Evolutionary conservation across 2,888 invertebrate species (phyloP).

Genomic region (Drosophila stalkeri): DNA sequence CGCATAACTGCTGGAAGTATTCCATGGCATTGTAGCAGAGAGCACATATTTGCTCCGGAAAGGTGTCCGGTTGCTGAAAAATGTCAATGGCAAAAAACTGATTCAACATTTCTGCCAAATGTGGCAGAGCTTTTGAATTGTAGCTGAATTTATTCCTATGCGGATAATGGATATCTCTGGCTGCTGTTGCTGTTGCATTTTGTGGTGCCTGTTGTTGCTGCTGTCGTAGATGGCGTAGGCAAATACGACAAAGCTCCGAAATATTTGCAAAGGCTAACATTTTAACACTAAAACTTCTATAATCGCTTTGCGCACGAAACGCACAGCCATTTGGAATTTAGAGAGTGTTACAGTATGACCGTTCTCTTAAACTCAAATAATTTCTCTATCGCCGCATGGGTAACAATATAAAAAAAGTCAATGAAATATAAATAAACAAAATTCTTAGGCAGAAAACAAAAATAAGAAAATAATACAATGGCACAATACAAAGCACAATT

Average conservation of each 20-base stretch:
- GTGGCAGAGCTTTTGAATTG: constrained; percentile 57
- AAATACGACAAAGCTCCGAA: constrained; percentile 76
- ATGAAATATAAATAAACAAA: background rate
- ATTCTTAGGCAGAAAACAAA: accelerated
- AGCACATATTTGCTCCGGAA: constrained; percentile 73
- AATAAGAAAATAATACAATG: no score
- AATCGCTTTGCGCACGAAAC: constrained; percentile 52
- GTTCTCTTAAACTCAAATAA: background rate
- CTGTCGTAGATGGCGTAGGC: constrained; percentile 70
- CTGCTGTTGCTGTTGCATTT: constrained; percentile 10
- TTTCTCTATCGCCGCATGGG: background rate
- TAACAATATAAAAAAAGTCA: no score
- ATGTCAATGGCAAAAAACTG: constrained; percentile 73
- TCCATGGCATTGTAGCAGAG: constrained; percentile 73
- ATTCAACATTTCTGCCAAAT: constrained; percentile 64
- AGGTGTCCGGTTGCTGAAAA: constrained; percentile 57
- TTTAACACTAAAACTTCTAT: constrained; percentile 23
- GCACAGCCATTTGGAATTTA: constrained; percentile 26
- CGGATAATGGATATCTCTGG: constrained; percentile 5
- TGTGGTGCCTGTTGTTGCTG: constrained; percentile 13
- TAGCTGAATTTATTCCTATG: constrained; percentile 37
- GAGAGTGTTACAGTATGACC: constrained; percentile 29
- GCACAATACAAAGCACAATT: background rate
- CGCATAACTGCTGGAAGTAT: constrained; percentile 73
- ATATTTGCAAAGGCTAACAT: constrained; percentile 67